Evolutionary conservation across 2,797 vertebrate genomes (phyloP).

Genomic region (Cyclura pinguis): DNA sequence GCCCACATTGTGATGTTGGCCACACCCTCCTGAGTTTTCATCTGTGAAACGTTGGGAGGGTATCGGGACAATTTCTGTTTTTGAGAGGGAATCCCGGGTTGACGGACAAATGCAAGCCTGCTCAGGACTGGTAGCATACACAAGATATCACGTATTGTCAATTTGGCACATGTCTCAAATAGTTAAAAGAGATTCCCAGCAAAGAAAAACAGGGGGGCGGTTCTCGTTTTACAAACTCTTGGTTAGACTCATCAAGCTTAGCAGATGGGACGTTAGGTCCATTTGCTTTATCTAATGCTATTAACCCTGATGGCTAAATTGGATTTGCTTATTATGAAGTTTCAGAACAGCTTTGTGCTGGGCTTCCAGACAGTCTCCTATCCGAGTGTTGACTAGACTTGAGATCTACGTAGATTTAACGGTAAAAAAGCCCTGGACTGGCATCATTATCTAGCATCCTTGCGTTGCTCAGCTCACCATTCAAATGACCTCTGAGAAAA

Average conservation of each 20-base stretch:
- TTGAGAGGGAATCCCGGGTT: too few relatives aligned
- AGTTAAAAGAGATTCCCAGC: neutral
- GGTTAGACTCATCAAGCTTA: neutral
- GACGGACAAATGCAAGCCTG: too few relatives aligned
- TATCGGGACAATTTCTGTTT: too few relatives aligned
- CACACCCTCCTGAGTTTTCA: too few relatives aligned
- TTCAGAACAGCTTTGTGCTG: neutral
- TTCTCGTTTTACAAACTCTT: neutral
- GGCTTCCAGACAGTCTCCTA: neutral
- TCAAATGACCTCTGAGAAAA: too few relatives aligned
- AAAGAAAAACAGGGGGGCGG: neutral
- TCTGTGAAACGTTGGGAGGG: too few relatives aligned
- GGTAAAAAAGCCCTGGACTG: neutral
- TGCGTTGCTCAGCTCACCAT: too few relatives aligned
- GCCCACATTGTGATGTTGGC: too few relatives aligned
- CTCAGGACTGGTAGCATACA: too few relatives aligned
- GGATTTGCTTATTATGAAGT: neutral
- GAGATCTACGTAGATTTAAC: neutral
- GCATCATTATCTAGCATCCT: neutral
- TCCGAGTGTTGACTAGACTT: neutral
- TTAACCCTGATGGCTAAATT: slow-evolving; percentile 11
- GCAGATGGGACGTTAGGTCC: neutral
- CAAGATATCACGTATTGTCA: neutral
- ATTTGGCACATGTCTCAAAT: neutral
- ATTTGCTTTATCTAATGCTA: neutral